Percentiles rank a stretch among this genome's conserved stretches.
Conservation (phyloP, 2,113 vertebrate genomes). For the Cygnus buccinator region DNA sequence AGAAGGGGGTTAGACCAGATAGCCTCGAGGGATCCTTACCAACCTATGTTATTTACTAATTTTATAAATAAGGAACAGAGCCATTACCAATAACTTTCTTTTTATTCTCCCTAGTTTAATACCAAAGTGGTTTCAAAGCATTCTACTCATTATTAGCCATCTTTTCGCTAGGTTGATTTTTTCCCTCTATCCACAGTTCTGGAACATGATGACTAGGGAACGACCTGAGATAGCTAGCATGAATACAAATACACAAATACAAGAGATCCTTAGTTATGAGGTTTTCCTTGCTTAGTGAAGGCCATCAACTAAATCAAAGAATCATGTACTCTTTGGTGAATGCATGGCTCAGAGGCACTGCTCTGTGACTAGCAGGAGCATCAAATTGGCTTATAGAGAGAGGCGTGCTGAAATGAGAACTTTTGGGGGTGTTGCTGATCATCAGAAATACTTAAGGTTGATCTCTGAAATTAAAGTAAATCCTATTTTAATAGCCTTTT, state of each 20-base stretch:
- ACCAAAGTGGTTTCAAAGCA: neutral
- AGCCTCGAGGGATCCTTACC: neutral
- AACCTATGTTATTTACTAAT: neutral
- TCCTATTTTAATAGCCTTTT: too few species aligned
- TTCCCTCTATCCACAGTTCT: neutral
- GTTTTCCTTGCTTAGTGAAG: neutral
- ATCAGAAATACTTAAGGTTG: neutral
- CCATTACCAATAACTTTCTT: neutral
- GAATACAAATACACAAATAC: neutral
- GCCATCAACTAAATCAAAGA: neutral
- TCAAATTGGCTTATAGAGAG: rapidly evolving
- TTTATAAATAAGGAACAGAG: neutral
- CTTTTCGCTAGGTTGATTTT: neutral
- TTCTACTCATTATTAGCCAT: neutral
- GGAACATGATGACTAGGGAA: neutral
- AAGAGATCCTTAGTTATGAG: neutral
- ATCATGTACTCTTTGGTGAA: neutral
- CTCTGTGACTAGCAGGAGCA: neutral
- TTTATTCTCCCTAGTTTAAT: neutral
- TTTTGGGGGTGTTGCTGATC: neutral
- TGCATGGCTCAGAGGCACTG: neutral
- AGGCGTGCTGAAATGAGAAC: neutral
- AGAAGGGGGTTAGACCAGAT: neutral
- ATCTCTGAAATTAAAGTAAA: neutral
- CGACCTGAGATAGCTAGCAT: neutral